phyloP scores from a whole-genome alignment of 2,888 invertebrate genomes.

The Euphydryas editha region DNA sequence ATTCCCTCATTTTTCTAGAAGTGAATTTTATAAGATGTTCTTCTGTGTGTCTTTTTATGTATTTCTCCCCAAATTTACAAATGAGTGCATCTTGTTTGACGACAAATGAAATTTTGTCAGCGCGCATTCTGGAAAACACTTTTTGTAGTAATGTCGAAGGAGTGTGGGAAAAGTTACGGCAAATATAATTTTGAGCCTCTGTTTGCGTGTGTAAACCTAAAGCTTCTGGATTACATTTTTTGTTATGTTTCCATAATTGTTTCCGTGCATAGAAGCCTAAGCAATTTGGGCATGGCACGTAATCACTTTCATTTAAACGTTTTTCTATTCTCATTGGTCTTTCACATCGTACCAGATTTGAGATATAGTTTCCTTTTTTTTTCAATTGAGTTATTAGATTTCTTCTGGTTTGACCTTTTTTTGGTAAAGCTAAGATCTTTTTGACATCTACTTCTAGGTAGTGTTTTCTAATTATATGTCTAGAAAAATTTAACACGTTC shows the following conservation, averaged over 20 bases:
- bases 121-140: neutral
- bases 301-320: neutral
- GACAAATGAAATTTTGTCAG: conserved; percentile 29
- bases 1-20: too few species aligned
- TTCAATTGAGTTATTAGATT: conserved; percentile 38
- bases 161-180: conserved; percentile 15
- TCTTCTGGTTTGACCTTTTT: conserved; percentile 37
- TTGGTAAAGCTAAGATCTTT: conserved; percentile 19
- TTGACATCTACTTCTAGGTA: conserved; percentile 37
- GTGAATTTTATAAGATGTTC: too few species aligned
- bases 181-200: conserved; percentile 26
- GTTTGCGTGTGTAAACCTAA: conserved; percentile 17
- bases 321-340: conserved; percentile 33
- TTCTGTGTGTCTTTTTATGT: too few species aligned
- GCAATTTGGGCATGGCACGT: conserved; percentile 20
- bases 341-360: conserved; percentile 40
- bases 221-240: conserved; percentile 16
- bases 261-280: conserved; percentile 39
- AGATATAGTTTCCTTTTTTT: conserved; percentile 48
- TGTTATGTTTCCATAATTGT: conserved; percentile 3
- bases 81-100: conserved; percentile 41
- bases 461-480: conserved; percentile 44
- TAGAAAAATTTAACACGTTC: conserved; percentile 44
- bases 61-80: conserved; percentile 39
- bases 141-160: conserved; percentile 6